Evolutionary conservation across 2,113 vertebrate genomes (phyloP).

Genomic region (Pseudopodoces humilis): DNA sequence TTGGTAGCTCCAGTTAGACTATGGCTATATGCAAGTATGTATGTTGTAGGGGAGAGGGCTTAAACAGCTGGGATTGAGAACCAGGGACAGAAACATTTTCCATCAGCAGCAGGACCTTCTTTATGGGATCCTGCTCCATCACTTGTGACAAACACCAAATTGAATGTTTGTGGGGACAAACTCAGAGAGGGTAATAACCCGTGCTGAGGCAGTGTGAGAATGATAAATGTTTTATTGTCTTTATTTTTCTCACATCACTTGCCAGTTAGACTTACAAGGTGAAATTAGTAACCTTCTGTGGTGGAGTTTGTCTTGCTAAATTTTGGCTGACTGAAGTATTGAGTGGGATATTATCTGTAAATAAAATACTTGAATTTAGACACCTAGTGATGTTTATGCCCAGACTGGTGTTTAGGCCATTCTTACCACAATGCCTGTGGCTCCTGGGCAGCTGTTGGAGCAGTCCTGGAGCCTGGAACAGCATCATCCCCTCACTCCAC

Average conservation of each 20-base stretch:
- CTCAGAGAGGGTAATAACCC: constrained; percentile 46
- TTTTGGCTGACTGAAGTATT: neutral
- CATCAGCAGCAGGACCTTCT: neutral
- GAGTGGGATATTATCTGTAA: neutral
- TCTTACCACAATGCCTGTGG: neutral
- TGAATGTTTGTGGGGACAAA: constrained; percentile 50
- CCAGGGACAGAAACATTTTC: neutral
- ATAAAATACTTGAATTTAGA: neutral
- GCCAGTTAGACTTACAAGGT: constrained; percentile 41
- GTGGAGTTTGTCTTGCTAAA: neutral
- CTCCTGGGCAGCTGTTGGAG: neutral
- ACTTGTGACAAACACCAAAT: constrained; percentile 46
- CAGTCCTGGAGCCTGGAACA: neutral
- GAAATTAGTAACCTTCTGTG: constrained; percentile 30
- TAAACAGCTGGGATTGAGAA: neutral
- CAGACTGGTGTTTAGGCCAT: neutral
- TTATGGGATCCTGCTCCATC: constrained; percentile 37
- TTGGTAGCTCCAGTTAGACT: neutral
- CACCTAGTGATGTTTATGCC: neutral
- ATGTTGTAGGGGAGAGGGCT: neutral
- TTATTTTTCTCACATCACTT: constrained; percentile 55
- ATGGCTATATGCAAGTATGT: neutral
- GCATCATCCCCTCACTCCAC: fast-evolving
- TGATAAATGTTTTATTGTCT: constrained; percentile 59
- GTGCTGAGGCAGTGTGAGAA: neutral